These are phyloP conservation scores for Eristalinus sepulchralis DNA, from an alignment of 2,888 invertebrate species.

Conservation along the genomic window DNA sequence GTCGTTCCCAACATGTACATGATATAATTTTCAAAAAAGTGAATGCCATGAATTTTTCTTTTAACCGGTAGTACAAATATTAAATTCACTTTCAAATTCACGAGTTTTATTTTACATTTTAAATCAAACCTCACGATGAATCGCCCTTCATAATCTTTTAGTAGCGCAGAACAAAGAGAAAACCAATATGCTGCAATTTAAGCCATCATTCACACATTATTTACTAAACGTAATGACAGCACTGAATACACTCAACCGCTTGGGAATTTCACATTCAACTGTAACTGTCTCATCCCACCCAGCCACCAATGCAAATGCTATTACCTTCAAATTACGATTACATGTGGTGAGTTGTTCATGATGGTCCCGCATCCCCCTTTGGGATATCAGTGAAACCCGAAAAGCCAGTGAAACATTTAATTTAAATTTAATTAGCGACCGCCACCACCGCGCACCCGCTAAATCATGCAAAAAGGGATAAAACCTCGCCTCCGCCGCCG, in stretches of 20 bases:
- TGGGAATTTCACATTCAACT: neutral
- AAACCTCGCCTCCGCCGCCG: neutral
- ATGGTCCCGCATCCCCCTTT: no score
- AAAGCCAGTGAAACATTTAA: neutral
- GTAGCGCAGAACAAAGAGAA: no score
- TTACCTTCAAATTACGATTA: neutral
- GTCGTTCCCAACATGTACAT: no score
- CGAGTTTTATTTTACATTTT: no score
- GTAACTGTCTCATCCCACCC: neutral
- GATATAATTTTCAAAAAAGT: no score
- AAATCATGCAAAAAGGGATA: slow-evolving; percentile 12
- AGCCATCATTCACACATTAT: neutral
- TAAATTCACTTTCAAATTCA: no score
- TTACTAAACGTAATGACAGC: neutral
- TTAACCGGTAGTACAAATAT: no score
- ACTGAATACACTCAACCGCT: neutral
- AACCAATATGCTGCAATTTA: no score
- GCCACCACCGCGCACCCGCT: slow-evolving; percentile 1
- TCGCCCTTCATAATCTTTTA: no score
- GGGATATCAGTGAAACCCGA: neutral
- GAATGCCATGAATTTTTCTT: no score
- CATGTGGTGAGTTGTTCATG: neutral
- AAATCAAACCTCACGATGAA: no score
- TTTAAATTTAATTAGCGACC: neutral
- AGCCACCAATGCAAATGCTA: neutral